Evolutionary conservation across 2,888 invertebrate genomes (phyloP), one percentile per base, ranked within the genome.

Genomic region (Euclidia mi): DNA sequence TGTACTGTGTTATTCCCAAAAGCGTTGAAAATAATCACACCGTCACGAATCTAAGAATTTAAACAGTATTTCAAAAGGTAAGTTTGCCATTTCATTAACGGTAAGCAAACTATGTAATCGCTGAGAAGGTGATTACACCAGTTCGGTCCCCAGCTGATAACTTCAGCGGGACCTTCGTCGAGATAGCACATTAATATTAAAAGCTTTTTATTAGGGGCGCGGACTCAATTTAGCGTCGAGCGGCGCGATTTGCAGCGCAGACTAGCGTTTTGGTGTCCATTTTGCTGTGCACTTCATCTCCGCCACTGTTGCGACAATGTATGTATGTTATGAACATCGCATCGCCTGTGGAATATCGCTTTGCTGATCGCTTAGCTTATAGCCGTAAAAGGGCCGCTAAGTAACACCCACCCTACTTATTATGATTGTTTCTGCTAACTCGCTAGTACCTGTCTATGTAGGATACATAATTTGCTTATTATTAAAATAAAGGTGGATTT

Each of bases 131-230:
- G 72, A 72, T 72, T 65, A 50, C 65, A 42, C 52, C 28, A 64
- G 43, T 50, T 43, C 31, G 49, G 40, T 53, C 69, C 72, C 65
- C 32, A 18, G 48, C 57, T 57, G 65, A 57, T 72, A 70, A 65
- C 62, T 68, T 70, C 44, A 56, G 44, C 51, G 49, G 40, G 47
- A 67, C 68, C 70, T 56, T 65, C 43, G 52, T 57, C 18, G 47
- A 60, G 59, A 70, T 60, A 53, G 55, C 49, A 38, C 64, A 73
- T 71, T 66, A 71, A 71, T 73, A 73, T 71, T 73, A 57, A 71
- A 66, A 64, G 71, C 57, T 60, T 70, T 65, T 66, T 55, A 57
- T n/a, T n/a, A n/a, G n/a, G n/a, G n/a, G n/a, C n/a, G n/a, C n/a
- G n/a, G n/a, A n/a, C n/a, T n/a, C n/a, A n/a, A n/a, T n/a, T n/a